Conservation (phyloP, 2,888 invertebrate genomes). For the Rhamnusium bicolor region DNA sequence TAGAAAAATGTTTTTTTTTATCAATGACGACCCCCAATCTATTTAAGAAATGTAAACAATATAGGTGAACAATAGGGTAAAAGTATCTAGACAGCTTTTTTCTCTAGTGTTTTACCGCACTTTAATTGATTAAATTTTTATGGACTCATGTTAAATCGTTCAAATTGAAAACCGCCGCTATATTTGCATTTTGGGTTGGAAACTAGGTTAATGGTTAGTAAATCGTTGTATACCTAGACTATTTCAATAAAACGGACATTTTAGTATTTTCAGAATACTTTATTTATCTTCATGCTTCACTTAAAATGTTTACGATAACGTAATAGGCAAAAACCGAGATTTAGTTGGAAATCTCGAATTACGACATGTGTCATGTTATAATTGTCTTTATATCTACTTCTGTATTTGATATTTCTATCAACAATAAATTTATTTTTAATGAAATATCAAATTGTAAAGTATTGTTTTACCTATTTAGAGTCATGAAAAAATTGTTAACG, state of each 20-base stretch:
- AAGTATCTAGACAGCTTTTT: constrained; percentile 14
- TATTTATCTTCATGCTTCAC: constrained; percentile 17
- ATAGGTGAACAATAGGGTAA: constrained; percentile 2
- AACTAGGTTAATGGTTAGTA: constrained; percentile 50
- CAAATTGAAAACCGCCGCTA: constrained; percentile 46
- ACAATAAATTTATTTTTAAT: no score
- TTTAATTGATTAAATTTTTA: constrained; percentile 50
- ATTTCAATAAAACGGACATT: constrained; percentile 40
- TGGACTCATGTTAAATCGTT: constrained; percentile 43
- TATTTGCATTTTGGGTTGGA: constrained; percentile 48
- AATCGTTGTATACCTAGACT: constrained; percentile 45
- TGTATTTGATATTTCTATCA: no score
- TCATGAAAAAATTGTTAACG: no score
- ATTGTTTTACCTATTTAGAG: no score
- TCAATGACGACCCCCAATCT: constrained; percentile 8
- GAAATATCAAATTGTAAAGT: no score
- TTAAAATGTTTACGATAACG: constrained; percentile 23
- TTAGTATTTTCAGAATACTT: constrained; percentile 10
- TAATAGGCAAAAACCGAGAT: background rate
- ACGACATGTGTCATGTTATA: background rate
- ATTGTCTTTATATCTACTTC: background rate
- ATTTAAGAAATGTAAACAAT: constrained; percentile 21
- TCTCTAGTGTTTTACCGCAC: constrained; percentile 34
- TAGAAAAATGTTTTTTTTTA: constrained; percentile 10
- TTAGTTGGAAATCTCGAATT: background rate